Base-by-base conservation (phyloP, 2,888 invertebrate genomes). In the Malthinus flaveolus region DNA sequence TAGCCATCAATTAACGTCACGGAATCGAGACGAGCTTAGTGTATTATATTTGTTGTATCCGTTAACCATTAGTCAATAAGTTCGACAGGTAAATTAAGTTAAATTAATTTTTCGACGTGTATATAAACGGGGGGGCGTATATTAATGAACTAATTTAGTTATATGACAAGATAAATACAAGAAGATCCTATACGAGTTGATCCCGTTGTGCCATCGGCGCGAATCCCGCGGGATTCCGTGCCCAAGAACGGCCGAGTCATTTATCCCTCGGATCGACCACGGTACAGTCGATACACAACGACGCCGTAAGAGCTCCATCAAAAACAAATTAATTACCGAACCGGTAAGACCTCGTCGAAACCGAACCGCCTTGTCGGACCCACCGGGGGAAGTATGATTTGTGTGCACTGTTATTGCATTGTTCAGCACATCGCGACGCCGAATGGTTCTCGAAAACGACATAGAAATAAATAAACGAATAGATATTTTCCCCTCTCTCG, bases 101-200 rank as follows among this genome's bases (percentile, higher is more conserved):
- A 55, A 46, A 32, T 33, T 62, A 62, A 62, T 62, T 62, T 42
- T 42, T 56, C 53, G 61, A 49, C 48, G 49, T 44, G 52, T 53
- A 47, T 49, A 53, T 39, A 47, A 34, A 53, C 45, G 56, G 45
- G 45, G 60, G 56, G 56, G 61, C 65, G 60, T 64, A 63, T 68
- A 70, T 69, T 69, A 70, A 69, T 68, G 69, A 70, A 69, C 63
- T 76, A 76, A 77, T 77, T 77, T 76, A 75, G 75, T 77, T 76
- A 75, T 77, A 76, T 76, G 77, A 77, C 77, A 77, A 76, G 76
- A 75, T 77, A 76, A 76, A 77, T 76, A 77, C 75, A 72, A 72
- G 71, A 75, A 75, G 74, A 75, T 75, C 74, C 39, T 73, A 67
- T 71, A 69, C 71, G 73, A 73, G 74, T 75, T 75, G 73, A 75